Conservation (phyloP, 2,888 invertebrate species). For the Neria commutata region DNA sequence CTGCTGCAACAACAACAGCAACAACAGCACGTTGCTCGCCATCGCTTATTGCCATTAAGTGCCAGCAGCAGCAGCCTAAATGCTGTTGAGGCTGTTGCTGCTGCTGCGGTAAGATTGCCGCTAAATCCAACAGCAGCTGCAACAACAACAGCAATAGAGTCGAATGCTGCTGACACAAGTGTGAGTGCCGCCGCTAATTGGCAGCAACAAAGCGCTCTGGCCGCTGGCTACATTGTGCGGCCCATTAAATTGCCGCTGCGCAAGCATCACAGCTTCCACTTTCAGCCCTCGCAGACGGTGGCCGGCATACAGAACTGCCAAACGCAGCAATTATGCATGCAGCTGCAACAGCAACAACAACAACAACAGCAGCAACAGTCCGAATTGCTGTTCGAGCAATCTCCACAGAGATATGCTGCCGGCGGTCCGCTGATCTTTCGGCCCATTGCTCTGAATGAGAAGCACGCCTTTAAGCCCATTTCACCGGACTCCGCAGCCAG, state of each 20-base stretch:
- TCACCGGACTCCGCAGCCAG: constrained; percentile 35
- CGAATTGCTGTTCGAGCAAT: constrained; percentile 8
- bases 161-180: not conserved
- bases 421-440: constrained; percentile 52
- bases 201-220: constrained; percentile 1
- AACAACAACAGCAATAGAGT: constrained; percentile 2
- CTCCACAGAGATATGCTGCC: not conserved
- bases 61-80: constrained; percentile 9
- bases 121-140: not conserved
- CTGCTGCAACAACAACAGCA: constrained; percentile 6
- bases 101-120: constrained; percentile 37
- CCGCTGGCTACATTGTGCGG: constrained; percentile 33
- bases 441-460: constrained; percentile 53
- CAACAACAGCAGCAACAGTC: constrained; percentile 30
- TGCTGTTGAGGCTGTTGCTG: constrained; percentile 7
- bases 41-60: no score
- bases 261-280: constrained; percentile 62
- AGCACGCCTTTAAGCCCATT: constrained; percentile 60
- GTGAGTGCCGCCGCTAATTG: not conserved
- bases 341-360: constrained; percentile 37
- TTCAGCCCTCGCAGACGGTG: constrained; percentile 58
- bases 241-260: constrained; percentile 58
- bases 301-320: constrained; percentile 45
- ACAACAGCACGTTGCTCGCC: no score
- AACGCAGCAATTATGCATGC: constrained; percentile 47